Percentiles rank a stretch among this genome's conserved stretches.
These are phyloP conservation scores for Chelmon rostratus DNA, from an alignment of 2,797 vertebrate genomes.

Conservation along the genomic window DNA sequence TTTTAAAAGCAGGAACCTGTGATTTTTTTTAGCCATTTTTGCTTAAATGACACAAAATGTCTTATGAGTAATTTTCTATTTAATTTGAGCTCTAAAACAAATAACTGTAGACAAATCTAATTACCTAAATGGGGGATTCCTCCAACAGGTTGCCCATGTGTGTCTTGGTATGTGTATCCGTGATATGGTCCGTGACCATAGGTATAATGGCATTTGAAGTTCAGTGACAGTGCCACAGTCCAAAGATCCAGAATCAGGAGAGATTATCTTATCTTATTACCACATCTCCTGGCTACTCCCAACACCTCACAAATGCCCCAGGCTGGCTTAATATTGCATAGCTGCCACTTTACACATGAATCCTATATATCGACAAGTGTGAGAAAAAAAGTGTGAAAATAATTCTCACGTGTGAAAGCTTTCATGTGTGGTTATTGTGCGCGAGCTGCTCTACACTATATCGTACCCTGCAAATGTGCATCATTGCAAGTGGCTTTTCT, in stretches of 20 bases:
- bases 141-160: background rate
- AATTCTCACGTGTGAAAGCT: conserved; percentile 29
- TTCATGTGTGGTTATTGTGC: conserved; percentile 15
- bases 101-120: background rate
- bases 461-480: conserved; percentile 34
- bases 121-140: background rate
- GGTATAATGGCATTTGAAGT: background rate
- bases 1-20: background rate
- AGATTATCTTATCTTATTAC: conserved; percentile 12
- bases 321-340: conserved; percentile 42
- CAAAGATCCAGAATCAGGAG: conserved; percentile 6
- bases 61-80: background rate
- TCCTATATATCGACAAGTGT: conserved; percentile 33
- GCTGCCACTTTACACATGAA: conserved; percentile 25
- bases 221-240: background rate
- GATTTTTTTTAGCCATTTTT: too few relatives aligned
- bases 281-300: conserved; percentile 7
- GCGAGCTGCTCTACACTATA: conserved; percentile 23
- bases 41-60: background rate
- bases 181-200: background rate
- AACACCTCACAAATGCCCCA: conserved; percentile 26
- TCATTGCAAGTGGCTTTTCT: conserved; percentile 46
- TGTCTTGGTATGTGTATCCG: background rate
- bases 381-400: conserved; percentile 22
- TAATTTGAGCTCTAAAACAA: background rate